Base-by-base conservation (phyloP, 2,888 invertebrate genomes). In the Endotricha flammealis region DNA sequence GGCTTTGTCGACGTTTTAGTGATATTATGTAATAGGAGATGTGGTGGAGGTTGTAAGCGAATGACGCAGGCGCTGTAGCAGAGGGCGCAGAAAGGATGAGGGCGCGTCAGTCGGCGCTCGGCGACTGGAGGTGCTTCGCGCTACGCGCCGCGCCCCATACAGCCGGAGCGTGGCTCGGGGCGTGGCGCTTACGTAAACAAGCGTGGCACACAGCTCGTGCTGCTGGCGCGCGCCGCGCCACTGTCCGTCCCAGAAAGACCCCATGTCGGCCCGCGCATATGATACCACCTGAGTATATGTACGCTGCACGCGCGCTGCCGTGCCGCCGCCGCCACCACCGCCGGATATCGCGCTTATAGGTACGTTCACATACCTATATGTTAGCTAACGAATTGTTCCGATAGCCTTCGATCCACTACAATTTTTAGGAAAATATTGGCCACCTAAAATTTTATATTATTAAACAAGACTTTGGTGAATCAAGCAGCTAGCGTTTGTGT, bases 131-230 rank as follows among this genome's bases (percentile, higher is more conserved):
- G 76, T 80, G 82, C 77, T 64, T 64, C 66, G 79, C 78, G 73
- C 82, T 75, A 62, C 65, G 82, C 81, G 82, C 81, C 83, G 82
- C 85, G 83, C 85, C 79, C 82, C 83, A 75, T 64, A 77, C 73
- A 74, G 82, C 76, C 70, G 65, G 58, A 79, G 79, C 77, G 82
- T 80, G 85, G 83, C 85, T 79, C 83, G 85, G 86, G 86, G 86
- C 85, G 86, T 86, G 86, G 85, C 86, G 86, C 83, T 85, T 85
- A 86, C 83, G 81, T 85, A 83, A 85, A 86, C 85, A 86, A 79
- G 83, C 80, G 80, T 74, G 74, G 62, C 63, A 48, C 59, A 57
- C 55, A 58, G 61, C 57, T 64, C 63, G 63, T 58, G 67, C 60
- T 62, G 59, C 68, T 60, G 74, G 77, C 74, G 78, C 76, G 71